These are phyloP conservation scores for Prunella strophiata DNA, from an alignment of 2,797 vertebrate genomes.

Conservation along the genomic window DNA sequence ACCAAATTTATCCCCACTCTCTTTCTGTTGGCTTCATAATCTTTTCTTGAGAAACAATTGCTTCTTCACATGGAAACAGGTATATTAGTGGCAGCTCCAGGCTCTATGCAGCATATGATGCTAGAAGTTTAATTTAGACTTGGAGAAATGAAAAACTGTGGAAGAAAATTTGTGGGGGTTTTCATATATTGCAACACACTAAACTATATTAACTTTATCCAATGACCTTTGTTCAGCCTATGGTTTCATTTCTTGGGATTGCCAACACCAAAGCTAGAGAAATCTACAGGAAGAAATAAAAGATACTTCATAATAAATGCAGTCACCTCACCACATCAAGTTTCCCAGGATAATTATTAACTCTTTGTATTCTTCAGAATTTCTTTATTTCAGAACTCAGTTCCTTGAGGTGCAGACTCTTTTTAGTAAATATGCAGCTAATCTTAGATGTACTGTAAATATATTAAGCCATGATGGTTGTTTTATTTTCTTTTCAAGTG, in stretches of 20 bases:
- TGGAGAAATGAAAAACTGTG: conserved; percentile 43
- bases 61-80: conserved; percentile 21
- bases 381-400: background rate
- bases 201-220: conserved; percentile 49
- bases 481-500: background rate
- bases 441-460: background rate
- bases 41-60: conserved; percentile 2
- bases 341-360: background rate
- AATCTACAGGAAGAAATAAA: background rate
- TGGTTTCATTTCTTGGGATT: conserved; percentile 32
- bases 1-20: background rate
- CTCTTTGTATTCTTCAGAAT: background rate
- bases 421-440: background rate
- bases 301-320: background rate
- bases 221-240: conserved; percentile 17
- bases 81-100: conserved; percentile 37
- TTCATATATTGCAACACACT: conserved; percentile 37
- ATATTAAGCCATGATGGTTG: background rate
- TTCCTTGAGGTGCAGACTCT: background rate
- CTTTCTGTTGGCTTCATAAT: background rate
- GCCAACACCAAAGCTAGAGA: background rate
- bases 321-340: background rate
- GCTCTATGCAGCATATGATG: background rate
- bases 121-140: conserved; percentile 50
- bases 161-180: conserved; percentile 5